Evolutionary conservation across 2,888 invertebrate species (phyloP), one percentile per base, ranked within the genome.

Genomic region (Orthonevra nobilis): DNA sequence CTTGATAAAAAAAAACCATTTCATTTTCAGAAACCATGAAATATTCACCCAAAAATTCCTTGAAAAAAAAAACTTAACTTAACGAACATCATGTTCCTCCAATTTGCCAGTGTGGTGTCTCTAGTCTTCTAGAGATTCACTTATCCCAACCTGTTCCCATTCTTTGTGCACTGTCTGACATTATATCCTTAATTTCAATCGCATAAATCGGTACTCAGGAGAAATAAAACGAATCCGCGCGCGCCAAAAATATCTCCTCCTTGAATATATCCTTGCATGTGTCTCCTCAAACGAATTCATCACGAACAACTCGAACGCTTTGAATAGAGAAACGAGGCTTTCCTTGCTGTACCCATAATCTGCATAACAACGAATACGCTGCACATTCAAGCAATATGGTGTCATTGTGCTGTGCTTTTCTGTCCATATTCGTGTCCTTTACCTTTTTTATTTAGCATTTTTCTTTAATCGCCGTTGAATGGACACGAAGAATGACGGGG

Each of bases 91-190:
- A 72, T 72, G 64, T 60, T 60, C 60, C 64, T 72, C 64, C 77
- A 77, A 77, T 77, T 77, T 77, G 77, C 64, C 64, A 63, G 23
- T 6, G 58, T 20, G 32, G 28, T 40, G 17, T 40, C 26, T 30
- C 32, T 56, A 3, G 14, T 34, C 42, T 52, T n/a, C 28, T 46
- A 40, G 12, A 7, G n/a, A n/a, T n/a, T 32, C 19, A 12, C 63
- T 32, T 40, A 54, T 61, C 66, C 12, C 79, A 73, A 79, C 79
- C 79, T 79, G 79, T 79, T 79, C 73, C 68, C 17, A 79, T 79
- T 79, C 66, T 61, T 10, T 20, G 23, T 46, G 72, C 79, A 79
- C 73, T 72, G 61, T 66, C 73, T 68, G 66, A 68, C 48, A 79
- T 79, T 68, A 79, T 79, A 73, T 79, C 68, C 73, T 68, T 73